Evolutionary conservation across 2,888 invertebrate genomes (phyloP).

Genomic region (Stenodema calcarata): DNA sequence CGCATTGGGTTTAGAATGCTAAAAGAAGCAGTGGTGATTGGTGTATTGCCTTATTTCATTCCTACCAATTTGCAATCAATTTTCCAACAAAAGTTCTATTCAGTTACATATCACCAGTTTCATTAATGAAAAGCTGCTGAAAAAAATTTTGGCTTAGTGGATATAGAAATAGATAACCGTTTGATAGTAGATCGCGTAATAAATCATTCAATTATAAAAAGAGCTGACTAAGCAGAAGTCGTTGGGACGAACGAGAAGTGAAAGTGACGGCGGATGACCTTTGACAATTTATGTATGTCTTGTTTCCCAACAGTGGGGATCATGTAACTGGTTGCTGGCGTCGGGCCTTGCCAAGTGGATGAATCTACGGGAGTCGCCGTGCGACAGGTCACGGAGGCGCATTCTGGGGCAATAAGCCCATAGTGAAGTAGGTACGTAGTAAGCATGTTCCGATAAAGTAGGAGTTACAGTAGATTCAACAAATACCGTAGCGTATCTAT

Average conservation of each 20-base stretch:
- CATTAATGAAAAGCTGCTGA: too few species aligned
- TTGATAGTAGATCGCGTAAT: background rate
- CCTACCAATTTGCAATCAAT: too few species aligned
- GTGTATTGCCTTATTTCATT: too few species aligned
- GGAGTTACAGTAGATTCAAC: too few species aligned
- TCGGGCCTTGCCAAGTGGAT: background rate
- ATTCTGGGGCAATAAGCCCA: background rate
- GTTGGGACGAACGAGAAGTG: background rate
- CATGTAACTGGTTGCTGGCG: background rate
- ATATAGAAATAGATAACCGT: background rate
- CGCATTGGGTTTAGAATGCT: too few species aligned
- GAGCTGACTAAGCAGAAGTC: background rate
- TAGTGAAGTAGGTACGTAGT: too few species aligned
- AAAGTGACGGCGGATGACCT: constrained; percentile 15
- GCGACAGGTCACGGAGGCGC: background rate
- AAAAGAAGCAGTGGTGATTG: too few species aligned
- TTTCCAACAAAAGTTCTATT: too few species aligned
- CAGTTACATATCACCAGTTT: too few species aligned
- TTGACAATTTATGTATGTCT: constrained; percentile 18
- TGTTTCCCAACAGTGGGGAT: constrained; percentile 12
- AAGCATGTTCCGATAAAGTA: too few species aligned
- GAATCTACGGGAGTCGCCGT: background rate
- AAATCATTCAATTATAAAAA: background rate
- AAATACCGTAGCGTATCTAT: too few species aligned
- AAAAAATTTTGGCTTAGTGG: too few species aligned